Base-by-base conservation (phyloP, 2,888 invertebrate species). In the Oxycera nigricornis region DNA sequence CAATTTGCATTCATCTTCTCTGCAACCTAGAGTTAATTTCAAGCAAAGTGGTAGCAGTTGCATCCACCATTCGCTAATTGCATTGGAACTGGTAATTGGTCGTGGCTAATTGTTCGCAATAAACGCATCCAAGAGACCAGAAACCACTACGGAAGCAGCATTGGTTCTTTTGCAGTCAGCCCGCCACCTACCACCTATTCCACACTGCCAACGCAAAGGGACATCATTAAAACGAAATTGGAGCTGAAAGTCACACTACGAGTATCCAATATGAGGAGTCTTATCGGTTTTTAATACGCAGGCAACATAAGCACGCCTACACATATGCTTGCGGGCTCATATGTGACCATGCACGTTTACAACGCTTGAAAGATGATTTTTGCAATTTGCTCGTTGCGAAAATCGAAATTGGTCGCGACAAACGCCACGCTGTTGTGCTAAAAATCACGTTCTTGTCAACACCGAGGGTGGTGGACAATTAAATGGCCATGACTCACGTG, bases 361-460 rank as follows among this genome's bases (percentile, higher is more conserved):
- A 55, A 55, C 55, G 55, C 55, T n/a, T 14, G 55, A 55, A n/a
- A 22, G 55, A 55, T 24, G 55, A 55, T 55, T 55, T 55, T 22
- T 20, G 24, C 24, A 14, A 55, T 55, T 55, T n/a, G 17, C 55
- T 55, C 55, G 55, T 55, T 55, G 55, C 55, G 24, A 59, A 30
- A 22, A 20, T 59, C 30, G 59, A 59, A 59, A 26, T 22, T 24
- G 30, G 59, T n/a, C 59, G 26, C 30, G 59, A 14, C 30, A 4
- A 14, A 59, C 1, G 59, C 28, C 30, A 11, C 55, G 24, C 62
- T 67, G 67, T 67, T 67, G 41, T 26, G 22, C 41, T 20, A 24
- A 67, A 67, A 67, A 67, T 67, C 67, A 67, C 67, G 67, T 67
- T 67, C 24, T n/a, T 67, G 67, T 67, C 67, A 67, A 67, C 67